These are phyloP conservation scores for Porites divaricata DNA, from an alignment of 92 coral and sea anemone genomes.

Conservation along the genomic window DNA sequence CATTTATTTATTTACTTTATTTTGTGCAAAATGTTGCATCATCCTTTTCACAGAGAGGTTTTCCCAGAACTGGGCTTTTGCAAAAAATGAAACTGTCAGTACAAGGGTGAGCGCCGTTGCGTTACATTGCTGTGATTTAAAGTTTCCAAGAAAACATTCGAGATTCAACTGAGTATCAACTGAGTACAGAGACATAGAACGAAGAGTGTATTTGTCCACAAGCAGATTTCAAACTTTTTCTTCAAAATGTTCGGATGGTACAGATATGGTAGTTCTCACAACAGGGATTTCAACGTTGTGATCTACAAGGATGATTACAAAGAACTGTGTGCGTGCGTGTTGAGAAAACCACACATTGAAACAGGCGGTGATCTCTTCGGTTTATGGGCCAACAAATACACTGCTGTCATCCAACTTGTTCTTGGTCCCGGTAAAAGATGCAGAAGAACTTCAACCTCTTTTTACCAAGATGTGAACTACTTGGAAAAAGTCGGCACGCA, in stretches of 20 bases:
- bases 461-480: conserved; percentile 83
- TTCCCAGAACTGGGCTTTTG: too few relatives aligned
- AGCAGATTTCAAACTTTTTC: neutral
- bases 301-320: conserved; percentile 71
- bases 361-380: conserved; percentile 98
- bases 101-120: neutral
- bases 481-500: conserved; percentile 69
- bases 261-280: fast-evolving
- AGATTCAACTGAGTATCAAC: neutral
- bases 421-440: conserved; percentile 87
- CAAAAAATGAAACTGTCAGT: too few relatives aligned
- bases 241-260: neutral
- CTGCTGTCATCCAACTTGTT: conserved; percentile 78
- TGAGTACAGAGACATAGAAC: neutral
- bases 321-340: conserved; percentile 66
- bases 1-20: too few relatives aligned
- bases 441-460: conserved; percentile 62
- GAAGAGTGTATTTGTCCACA: neutral
- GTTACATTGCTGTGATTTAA: neutral
- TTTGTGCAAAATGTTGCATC: too few relatives aligned
- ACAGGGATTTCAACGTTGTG: conserved; percentile 49
- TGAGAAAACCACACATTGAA: conserved; percentile 69
- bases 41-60: too few relatives aligned
- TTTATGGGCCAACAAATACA: conserved; percentile 81
- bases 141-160: neutral